A percentile compares a stretch with the other conserved stretches of the same genome.
Evolutionary conservation across 2,888 invertebrate species (phyloP).

Genomic region (Saturnia pavonia): DNA sequence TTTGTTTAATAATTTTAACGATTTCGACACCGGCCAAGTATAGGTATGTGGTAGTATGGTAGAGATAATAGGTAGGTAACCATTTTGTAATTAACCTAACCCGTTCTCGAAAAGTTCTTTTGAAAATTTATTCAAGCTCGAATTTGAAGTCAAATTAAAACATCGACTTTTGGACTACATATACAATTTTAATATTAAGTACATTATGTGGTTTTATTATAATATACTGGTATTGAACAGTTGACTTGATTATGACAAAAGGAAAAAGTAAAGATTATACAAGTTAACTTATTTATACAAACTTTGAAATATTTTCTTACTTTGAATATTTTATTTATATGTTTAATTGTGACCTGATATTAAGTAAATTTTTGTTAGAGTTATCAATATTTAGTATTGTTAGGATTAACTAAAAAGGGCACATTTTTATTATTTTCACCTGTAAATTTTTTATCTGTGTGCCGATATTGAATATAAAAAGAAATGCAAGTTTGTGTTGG

Average conservation of each 20-base stretch:
- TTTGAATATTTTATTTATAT: too few relatives aligned
- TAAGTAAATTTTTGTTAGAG: too few relatives aligned
- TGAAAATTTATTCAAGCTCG: neutral
- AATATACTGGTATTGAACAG: neutral
- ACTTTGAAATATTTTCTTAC: too few relatives aligned
- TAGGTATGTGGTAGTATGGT: neutral
- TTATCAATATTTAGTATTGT: too few relatives aligned
- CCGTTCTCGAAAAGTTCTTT: neutral
- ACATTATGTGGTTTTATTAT: neutral
- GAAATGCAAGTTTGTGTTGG: neutral
- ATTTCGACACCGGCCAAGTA: neutral
- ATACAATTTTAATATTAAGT: neutral
- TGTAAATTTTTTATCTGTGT: neutral
- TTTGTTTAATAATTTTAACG: neutral
- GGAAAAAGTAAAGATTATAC: neutral
- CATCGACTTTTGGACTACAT: neutral
- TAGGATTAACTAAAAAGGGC: too few relatives aligned
- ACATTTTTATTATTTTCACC: too few relatives aligned
- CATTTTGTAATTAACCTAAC: neutral
- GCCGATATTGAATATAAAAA: neutral
- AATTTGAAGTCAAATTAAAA: neutral
- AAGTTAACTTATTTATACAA: too few relatives aligned
- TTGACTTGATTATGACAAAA: neutral
- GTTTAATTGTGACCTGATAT: too few relatives aligned
- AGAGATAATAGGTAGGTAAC: too few relatives aligned